Percentiles rank a stretch among this genome's conserved stretches.
phyloP scores from a whole-genome alignment of 2,888 invertebrate genomes.

The Acanthosepion pharaonis region DNA sequence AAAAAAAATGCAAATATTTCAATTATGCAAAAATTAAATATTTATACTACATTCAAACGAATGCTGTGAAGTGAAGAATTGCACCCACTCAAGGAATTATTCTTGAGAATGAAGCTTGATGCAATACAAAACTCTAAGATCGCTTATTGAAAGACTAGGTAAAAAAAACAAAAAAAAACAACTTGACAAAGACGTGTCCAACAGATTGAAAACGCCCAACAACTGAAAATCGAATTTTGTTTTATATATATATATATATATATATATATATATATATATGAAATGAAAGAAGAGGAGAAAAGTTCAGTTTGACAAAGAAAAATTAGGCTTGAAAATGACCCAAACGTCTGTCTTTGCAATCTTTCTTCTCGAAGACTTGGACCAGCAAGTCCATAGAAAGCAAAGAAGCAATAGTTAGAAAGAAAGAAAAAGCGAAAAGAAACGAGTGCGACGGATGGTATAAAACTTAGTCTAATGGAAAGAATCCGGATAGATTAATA shows the following conservation, averaged over 20 bases:
- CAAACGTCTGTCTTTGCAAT: not conserved
- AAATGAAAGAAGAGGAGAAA: not conserved
- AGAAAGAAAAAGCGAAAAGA: too few species aligned
- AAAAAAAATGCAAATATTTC: too few species aligned
- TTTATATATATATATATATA: not conserved
- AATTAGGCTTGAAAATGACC: not conserved
- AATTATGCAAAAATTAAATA: not conserved
- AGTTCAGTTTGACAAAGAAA: not conserved
- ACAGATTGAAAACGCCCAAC: not conserved
- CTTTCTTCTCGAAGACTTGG: not conserved
- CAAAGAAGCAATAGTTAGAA: not conserved
- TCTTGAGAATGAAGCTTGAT: not conserved
- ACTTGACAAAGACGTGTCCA: not conserved
- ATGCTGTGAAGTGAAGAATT: not conserved
- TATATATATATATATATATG: not conserved
- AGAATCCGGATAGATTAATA: conserved; percentile 18
- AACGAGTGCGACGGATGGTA: not conserved
- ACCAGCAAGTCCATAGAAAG: not conserved
- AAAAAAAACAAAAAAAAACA: not conserved
- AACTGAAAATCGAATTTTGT: not conserved
- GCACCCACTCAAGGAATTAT: not conserved
- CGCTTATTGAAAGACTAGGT: not conserved
- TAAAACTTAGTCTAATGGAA: not conserved
- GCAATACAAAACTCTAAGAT: not conserved
- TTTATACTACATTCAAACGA: not conserved